Evolutionary conservation across 1,140 invertebrate species (phyloP), one percentile per base, ranked within the genome.

Genomic region (Helicorthomorpha holstii): DNA sequence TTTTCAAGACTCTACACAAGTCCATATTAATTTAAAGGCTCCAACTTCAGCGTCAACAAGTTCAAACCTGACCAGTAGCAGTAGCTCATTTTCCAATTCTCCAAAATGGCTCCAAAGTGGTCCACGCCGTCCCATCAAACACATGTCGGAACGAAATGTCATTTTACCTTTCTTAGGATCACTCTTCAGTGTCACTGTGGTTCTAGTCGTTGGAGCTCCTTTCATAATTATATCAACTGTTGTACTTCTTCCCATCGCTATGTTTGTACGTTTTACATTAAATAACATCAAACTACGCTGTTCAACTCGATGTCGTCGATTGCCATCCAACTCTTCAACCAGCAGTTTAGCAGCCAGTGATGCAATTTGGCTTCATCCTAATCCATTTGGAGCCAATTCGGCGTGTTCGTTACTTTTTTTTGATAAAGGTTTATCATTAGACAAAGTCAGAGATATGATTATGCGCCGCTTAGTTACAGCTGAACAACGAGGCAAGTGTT

Each of bases 381-480:
- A 27, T 10, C 3, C 42, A 19, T 19, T 19, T 3, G 66, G 66
- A n/a, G 57, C 62, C n/a, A 63, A 67, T n/a, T 65, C 75, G 4
- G 63, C 69, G 4, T 73, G 75, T 55, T 67, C 66, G 27, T 59
- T 77, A 4, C 62, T 76, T 2, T 59, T 74, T 23, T 61, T 76
- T 27, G 73, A 75, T 48, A 61, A 63, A 3, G 66, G 66, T 12
- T 59, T 76, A 50, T 64, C 64, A 47, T 59, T 67, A n/a, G 54
- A 60, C n/a, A 62, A 64, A 27, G 61, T 75, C 12, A 60, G 65
- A 14, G 66, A 75, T 41, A 57, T 75, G 10, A 53, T 77, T 16
- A 59, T 67, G 19, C 60, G 64, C 3, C 58, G 73, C 14, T 62
- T 76, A 2, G 58, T 76, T 4, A 58, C 60, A 19, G 66, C 68